Percentiles rank a stretch among this genome's conserved stretches.
phyloP scores from a whole-genome alignment of 2,888 invertebrate species.

The Latrodectus elegans region DNA sequence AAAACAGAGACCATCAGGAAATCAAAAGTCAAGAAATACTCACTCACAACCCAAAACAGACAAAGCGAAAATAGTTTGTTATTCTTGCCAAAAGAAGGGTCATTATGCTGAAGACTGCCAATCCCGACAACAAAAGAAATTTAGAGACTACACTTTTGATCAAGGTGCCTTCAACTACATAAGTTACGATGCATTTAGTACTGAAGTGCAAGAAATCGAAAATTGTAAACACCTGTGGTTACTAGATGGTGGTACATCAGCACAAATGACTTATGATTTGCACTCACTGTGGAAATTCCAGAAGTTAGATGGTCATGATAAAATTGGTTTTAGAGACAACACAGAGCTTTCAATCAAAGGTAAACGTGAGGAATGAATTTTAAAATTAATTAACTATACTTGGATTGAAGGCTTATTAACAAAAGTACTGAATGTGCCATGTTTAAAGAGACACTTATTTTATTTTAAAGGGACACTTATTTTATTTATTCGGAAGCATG shows the following conservation, averaged over 20 bases:
- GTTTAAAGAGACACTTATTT: too few species aligned
- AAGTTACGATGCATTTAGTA: neutral
- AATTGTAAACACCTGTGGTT: neutral
- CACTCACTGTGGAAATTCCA: neutral
- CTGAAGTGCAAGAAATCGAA: neutral
- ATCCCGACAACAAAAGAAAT: neutral
- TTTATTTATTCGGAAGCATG: neutral
- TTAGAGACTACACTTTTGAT: too few species aligned
- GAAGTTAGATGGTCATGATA: neutral
- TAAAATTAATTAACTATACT: too few species aligned
- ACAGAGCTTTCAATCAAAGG: too few species aligned
- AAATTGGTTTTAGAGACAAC: too few species aligned
- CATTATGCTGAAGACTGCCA: neutral
- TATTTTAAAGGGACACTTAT: neutral
- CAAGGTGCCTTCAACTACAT: too few species aligned
- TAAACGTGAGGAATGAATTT: too few species aligned
- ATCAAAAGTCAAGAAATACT: neutral
- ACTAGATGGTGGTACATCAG: neutral
- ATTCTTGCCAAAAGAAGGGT: constrained; percentile 4
- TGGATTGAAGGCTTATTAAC: too few species aligned
- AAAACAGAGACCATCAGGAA: neutral
- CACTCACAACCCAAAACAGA: neutral
- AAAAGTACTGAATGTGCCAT: too few species aligned
- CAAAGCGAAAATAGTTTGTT: neutral
- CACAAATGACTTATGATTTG: neutral